phyloP scores from a whole-genome alignment of 2,113 vertebrate species.

The Rhea pennata region DNA sequence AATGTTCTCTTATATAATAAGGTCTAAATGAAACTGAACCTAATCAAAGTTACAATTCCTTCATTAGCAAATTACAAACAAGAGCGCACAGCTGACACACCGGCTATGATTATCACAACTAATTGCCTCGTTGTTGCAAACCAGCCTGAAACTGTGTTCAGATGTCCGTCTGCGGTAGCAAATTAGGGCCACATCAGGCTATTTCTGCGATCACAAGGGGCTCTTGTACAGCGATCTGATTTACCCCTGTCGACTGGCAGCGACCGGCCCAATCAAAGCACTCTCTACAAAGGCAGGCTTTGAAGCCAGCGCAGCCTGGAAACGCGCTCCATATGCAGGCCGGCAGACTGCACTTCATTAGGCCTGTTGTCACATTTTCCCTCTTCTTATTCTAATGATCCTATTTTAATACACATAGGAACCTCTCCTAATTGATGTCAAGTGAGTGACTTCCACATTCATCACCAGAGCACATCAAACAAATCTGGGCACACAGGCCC shows the following conservation, averaged over 20 bases:
- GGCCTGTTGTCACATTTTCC: slow-evolving; percentile 80
- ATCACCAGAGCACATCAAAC: slow-evolving; percentile 87
- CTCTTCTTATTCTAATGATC: slow-evolving; percentile 96
- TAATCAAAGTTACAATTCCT: slow-evolving; percentile 95
- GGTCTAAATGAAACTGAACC: slow-evolving; percentile 88
- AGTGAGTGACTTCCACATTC: slow-evolving; percentile 93
- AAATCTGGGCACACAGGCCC: not conserved
- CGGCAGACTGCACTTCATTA: slow-evolving; percentile 88
- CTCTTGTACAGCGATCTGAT: slow-evolving; percentile 75
- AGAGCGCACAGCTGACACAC: slow-evolving; percentile 86
- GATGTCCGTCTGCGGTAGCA: slow-evolving; percentile 81
- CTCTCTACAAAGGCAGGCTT: slow-evolving; percentile 81
- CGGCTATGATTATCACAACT: slow-evolving; percentile 86
- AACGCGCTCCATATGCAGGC: slow-evolving; percentile 81
- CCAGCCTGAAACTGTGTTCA: slow-evolving; percentile 81
- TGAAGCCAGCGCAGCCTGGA: slow-evolving; percentile 79
- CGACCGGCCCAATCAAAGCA: slow-evolving; percentile 84
- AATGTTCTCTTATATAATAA: slow-evolving; percentile 85
- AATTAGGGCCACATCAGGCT: slow-evolving; percentile 83
- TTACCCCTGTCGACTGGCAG: slow-evolving; percentile 75
- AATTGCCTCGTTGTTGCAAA: slow-evolving; percentile 92
- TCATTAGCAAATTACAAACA: slow-evolving; percentile 98
- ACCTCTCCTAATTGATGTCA: slow-evolving; percentile 96
- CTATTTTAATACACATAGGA: slow-evolving; percentile 89
- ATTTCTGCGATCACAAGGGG: slow-evolving; percentile 82